Conservation (phyloP, 2,113 vertebrate species). For the Cyanistes caeruleus region DNA sequence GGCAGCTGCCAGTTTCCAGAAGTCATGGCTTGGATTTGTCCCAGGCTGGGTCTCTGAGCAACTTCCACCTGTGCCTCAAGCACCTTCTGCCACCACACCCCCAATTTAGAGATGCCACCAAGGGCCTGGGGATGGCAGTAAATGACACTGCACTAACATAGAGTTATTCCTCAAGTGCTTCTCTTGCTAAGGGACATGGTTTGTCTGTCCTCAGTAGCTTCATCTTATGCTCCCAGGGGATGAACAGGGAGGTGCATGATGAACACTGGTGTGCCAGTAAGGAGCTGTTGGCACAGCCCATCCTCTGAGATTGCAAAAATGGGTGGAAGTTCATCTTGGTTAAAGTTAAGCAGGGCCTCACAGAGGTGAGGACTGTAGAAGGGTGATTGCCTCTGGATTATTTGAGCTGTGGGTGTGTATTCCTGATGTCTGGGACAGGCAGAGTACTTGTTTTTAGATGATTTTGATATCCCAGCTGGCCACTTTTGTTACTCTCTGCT, state of each 20-base stretch:
- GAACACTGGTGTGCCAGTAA: neutral
- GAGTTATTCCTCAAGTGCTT: neutral
- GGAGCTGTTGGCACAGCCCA: neutral
- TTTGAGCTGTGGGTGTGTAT: neutral
- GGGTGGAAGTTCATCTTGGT: neutral
- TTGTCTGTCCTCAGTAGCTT: neutral
- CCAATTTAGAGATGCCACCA: neutral
- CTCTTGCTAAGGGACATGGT: neutral
- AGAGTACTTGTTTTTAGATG: neutral
- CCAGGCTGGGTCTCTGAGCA: neutral
- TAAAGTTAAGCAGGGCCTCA: neutral
- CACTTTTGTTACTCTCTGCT: neutral
- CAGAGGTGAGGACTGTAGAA: neutral
- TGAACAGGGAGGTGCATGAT: neutral
- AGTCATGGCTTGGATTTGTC: neutral
- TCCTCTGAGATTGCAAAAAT: neutral
- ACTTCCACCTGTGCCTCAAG: neutral
- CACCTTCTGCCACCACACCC: neutral
- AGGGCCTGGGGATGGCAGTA: neutral
- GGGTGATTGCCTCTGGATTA: neutral
- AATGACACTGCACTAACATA: neutral
- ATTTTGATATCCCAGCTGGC: neutral
- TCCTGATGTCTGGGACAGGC: neutral
- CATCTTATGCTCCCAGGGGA: neutral
- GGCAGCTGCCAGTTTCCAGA: neutral